Percentiles rank a stretch among this genome's conserved stretches.
These are phyloP conservation scores for Rhagium mordax DNA, from an alignment of 2,888 invertebrate genomes.

Conservation along the genomic window DNA sequence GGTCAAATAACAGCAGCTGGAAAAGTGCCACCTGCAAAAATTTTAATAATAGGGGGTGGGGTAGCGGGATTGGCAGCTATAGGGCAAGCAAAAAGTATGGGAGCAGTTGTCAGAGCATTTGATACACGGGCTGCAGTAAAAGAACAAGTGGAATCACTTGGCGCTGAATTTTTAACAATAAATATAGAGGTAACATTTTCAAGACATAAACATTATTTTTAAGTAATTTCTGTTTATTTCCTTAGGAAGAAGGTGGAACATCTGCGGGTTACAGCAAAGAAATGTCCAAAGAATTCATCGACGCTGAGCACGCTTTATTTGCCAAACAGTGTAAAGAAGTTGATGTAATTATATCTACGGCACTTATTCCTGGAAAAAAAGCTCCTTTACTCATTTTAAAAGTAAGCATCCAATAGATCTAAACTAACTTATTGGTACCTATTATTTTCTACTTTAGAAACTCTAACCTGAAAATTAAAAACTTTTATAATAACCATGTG, in stretches of 20 bases:
- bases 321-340: conserved; percentile 89
- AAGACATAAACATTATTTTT: not conserved
- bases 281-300: conserved; percentile 89
- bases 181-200: conserved; percentile 75
- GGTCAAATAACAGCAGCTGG: conserved; percentile 93
- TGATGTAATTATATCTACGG: conserved; percentile 91
- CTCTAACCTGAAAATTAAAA: no score
- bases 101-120: conserved; percentile 90
- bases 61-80: conserved; percentile 91
- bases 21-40: conserved; percentile 90
- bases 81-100: conserved; percentile 90
- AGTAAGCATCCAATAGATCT: conserved; percentile 68
- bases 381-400: conserved; percentile 87
- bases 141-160: conserved; percentile 90
- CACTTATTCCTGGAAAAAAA: conserved; percentile 89
- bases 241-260: conserved; percentile 80
- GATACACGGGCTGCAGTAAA: conserved; percentile 88
- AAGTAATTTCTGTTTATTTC: not conserved
- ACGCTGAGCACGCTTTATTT: conserved; percentile 88
- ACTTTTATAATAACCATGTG: no score
- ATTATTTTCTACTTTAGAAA: conserved; percentile 3
- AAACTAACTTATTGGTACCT: no score
- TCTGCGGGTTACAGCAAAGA: conserved; percentile 88
- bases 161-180: conserved; percentile 89
- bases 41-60: conserved; percentile 90